Evolutionary conservation across 1,140 invertebrate genomes (phyloP), one percentile per base, ranked within the genome.

Genomic region (Arion vulgaris): DNA sequence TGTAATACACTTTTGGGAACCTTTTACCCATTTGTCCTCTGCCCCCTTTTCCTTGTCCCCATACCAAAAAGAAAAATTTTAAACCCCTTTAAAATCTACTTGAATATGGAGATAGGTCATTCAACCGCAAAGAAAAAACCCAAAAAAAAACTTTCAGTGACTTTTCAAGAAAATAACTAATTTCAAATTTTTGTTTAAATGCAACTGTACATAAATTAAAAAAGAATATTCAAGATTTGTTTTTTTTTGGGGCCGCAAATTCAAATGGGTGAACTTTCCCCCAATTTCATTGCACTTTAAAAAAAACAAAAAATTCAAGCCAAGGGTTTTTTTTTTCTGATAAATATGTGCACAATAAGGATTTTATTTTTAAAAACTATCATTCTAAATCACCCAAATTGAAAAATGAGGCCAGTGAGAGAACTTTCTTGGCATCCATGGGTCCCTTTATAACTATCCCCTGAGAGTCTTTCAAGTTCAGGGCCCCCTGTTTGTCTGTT

Each of bases 41-140:
- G 84, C 45, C 13, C 45, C 77, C 68, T 75, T 57, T 19, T 86
- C 88, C 66, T 88, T 9, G 85, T 86, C 26, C 86, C 69, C 38
- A 92, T 84, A 0, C 92, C 92, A 38, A 91, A 91, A 26, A 93
- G 84, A 71, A 88, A 83, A n/a, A n/a, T n/a, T n/a, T 80, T 92
- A 90, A 4, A 88, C 79, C 71, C 92, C 90, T 39, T 84, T 41
- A 66, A 93, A 88, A 84, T 92, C 88, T 26, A 92, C 88, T 77
- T 77, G 57, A 57, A 32, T 34, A 77, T 74, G 72, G 72, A 74
- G 36, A 9, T 4, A 15, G 9, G 39, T 74, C 72, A 74, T 13
- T 79, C 19, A 26, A 45, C 39, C 72, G 71, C 34, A 75, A 83
- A 38, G n/a, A n/a, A 23, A 9, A 57, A 23, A 57, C 1, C 26